A percentile compares a stretch with the other conserved stretches of the same genome.
Conservation (phyloP, 1,140 invertebrate species). For the Callitettix versicolor region DNA sequence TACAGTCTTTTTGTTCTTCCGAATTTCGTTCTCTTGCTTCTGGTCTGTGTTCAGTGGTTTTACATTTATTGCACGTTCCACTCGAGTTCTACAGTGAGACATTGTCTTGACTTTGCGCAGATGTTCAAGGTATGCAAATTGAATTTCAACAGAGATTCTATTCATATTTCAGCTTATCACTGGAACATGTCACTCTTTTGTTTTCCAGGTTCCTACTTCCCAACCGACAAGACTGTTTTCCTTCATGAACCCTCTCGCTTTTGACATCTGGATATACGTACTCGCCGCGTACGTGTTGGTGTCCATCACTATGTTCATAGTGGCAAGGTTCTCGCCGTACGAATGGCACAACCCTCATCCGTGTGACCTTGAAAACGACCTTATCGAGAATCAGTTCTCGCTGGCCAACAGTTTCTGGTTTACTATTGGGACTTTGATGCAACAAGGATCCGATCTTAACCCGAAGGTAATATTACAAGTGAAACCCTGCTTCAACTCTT, state of each 20-base stretch:
- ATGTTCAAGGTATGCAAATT: no score
- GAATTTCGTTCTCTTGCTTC: no score
- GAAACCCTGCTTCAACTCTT: no score
- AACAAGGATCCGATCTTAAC: slow-evolving; percentile 66
- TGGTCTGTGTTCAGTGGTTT: no score
- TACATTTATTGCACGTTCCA: no score
- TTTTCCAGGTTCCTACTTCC: slow-evolving; percentile 48
- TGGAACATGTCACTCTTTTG: neutral
- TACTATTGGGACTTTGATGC: slow-evolving; percentile 73
- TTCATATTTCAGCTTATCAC: no score
- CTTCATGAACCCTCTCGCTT: slow-evolving; percentile 77
- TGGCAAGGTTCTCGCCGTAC: slow-evolving; percentile 69
- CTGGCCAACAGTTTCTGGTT: slow-evolving; percentile 64
- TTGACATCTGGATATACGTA: slow-evolving; percentile 74
- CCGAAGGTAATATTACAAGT: slow-evolving; percentile 42
- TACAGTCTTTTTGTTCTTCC: no score
- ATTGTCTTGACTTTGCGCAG: no score
- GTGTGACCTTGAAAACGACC: slow-evolving; percentile 48
- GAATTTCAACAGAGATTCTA: no score
- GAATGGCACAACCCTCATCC: slow-evolving; percentile 71
- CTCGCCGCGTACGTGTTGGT: slow-evolving; percentile 66
- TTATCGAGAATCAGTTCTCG: slow-evolving; percentile 40
- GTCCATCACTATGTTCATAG: slow-evolving; percentile 71
- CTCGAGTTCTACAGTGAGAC: no score
- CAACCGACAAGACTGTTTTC: slow-evolving; percentile 70